Base-by-base conservation (phyloP, 1,140 invertebrate species). In the Dryas iulia region DNA sequence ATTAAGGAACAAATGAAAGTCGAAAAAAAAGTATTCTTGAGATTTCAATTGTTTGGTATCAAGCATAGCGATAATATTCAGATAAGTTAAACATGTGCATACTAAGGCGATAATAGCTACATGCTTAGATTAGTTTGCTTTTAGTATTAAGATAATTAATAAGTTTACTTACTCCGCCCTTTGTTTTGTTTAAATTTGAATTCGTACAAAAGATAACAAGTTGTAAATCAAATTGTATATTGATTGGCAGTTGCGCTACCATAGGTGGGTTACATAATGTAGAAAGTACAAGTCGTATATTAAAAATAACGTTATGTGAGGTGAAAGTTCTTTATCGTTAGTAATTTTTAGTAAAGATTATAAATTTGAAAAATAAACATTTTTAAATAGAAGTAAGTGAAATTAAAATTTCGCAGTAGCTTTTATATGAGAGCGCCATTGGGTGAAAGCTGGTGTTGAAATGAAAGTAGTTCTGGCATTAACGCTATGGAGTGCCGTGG, bases 391-490 rank as follows among this genome's bases (percentile, higher is more conserved):
- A 18, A 47, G 14, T 47, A 47, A 47, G 39, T 47, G 39, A 26
- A 25, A 28, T 62, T 53, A 47, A 77, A 76, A 82, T 84, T 82
- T 82, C 73, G 79, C 79, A 81, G 78, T 82, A 83, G 73, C 76
- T 86, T 84, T 82, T 83, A 83, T 80, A 84, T 79, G 79, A 83
- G 81, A 81, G 78, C 78, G 76, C 69, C 65, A 53, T 67, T 64
- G 66, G 80, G 88, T 86, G 88, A 90, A 90, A 90, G 88, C 85
- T 85, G 84, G 70, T 73, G 77, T 82, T 77, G 81, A 88, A 90
- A 90, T 86, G 88, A 89, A 90, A 90, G 88, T 89, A 89, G 88
- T 88, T 83, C 77, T 86, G 77, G 70, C 76, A 76, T 81, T 74
- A 75, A 82, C 78, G 79, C 79, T 77, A 82, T 73, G 78, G 76